These are phyloP conservation scores for Ptilonorhynchus violaceus DNA, from an alignment of 2,113 vertebrate genomes.

Conservation along the genomic window DNA sequence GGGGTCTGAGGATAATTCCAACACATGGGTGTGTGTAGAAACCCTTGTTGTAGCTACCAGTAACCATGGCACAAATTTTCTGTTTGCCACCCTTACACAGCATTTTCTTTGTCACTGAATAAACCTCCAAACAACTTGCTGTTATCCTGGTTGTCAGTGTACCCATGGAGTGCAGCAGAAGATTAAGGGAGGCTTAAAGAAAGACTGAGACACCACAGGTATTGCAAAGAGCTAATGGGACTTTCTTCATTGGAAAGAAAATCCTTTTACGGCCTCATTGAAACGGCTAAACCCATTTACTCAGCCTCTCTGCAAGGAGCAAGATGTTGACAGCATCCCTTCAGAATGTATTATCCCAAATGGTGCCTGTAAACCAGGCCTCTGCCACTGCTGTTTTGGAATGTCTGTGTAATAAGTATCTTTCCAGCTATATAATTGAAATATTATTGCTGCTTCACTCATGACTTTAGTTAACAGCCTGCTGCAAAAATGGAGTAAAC, in stretches of 20 bases:
- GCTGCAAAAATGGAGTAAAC: not conserved
- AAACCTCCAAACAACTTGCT: not conserved
- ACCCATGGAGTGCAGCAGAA: not conserved
- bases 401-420: not conserved
- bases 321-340: not conserved
- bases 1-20: not conserved
- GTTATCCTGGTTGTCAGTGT: not conserved
- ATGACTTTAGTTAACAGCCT: not conserved
- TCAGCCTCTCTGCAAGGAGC: not conserved
- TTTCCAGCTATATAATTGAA: not conserved
- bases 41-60: conserved; percentile 18
- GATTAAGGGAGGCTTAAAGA: not conserved
- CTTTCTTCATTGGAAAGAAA: not conserved
- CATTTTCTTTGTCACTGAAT: conserved; percentile 12
- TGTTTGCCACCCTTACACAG: not conserved
- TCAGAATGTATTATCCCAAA: not conserved
- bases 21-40: not conserved
- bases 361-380: not conserved
- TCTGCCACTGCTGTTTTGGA: not conserved
- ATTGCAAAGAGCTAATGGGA: not conserved
- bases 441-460: not conserved
- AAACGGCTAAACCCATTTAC: not conserved
- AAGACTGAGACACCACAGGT: not conserved
- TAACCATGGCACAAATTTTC: not conserved
- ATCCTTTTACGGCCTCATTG: not conserved